Conservation (phyloP, 2,797 vertebrate species). For the Anguilla megastoma region DNA sequence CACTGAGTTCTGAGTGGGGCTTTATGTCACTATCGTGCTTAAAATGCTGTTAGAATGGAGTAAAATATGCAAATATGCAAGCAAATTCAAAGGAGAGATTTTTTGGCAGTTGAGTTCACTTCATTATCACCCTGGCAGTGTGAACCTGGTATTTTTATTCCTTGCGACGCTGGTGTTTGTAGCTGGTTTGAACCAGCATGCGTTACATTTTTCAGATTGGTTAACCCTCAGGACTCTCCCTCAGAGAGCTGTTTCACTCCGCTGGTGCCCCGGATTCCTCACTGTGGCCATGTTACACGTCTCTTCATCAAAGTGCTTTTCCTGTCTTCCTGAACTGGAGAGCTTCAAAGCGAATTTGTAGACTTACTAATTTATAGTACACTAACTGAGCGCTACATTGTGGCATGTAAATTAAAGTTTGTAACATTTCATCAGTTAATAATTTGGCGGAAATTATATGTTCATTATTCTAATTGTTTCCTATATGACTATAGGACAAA, state of each 20-base stretch:
- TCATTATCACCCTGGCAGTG: background rate
- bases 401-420: background rate
- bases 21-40: background rate
- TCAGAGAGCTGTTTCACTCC: background rate
- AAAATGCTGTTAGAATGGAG: background rate
- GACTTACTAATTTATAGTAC: background rate
- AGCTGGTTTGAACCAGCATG: background rate
- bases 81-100: background rate
- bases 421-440: background rate
- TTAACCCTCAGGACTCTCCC: background rate
- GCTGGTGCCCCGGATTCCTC: background rate
- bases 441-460: background rate
- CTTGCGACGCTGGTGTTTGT: background rate
- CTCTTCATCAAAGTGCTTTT: background rate
- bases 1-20: background rate
- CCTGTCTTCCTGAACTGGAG: background rate
- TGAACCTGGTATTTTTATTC: background rate
- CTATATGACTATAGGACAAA: too few relatives aligned
- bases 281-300: background rate
- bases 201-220: background rate
- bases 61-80: background rate
- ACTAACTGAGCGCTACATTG: background rate
- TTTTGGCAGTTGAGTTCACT: background rate
- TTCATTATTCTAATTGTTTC: background rate
- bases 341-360: background rate